Evolutionary conservation across 64 coral and sea anemone genomes (phyloP), one percentile per base, ranked within the genome.

Genomic region (Pocillopora damicornis): DNA sequence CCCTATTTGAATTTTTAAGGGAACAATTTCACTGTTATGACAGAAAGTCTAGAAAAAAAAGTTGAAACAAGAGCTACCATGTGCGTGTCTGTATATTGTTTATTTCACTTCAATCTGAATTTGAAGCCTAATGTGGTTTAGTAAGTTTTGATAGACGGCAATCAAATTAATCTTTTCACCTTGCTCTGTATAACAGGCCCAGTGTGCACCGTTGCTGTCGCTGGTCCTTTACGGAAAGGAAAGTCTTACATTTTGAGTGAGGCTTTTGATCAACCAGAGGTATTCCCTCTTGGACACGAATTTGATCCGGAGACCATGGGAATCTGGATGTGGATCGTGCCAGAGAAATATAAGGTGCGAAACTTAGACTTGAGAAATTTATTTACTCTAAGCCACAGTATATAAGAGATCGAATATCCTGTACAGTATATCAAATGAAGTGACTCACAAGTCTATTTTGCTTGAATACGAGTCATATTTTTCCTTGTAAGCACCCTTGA

Each of bases 241-340:
- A 89, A 89, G 42, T 89, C 88, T 61, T 89, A 80, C 42, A 72
- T 80, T 14, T 22, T 89, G 11, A 80, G 88, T 15, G 37, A 89
- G 66, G 77, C 64, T 13, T 89, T 89, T 80, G 23, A 89, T 45
- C 88, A 80, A 58, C 61, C 61, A 5, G 76, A 74, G 77, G 67
- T 90, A 7, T 90, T 90, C 69, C 78, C 78, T 6, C 63, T 89
- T 64, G 88, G 88, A 25, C 88, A 89, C 26, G 51, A 80, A 45
- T 58, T 89, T 17, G 88, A 69, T 63, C 60, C 88, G n/a, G 61
- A 89, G 88, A 89, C 88, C 66, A 89, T 89, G 88, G 88, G 88
- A 81, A 89, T 89, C n/a, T 89, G 88, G 88, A 20, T 89, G 36
- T 89, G 78, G 76, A 78, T 89, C n/a, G 77, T 89, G 37, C 63